These are phyloP conservation scores for Toxotes lorentzi DNA, from an alignment of 2,797 vertebrate genomes.

Conservation along the genomic window DNA sequence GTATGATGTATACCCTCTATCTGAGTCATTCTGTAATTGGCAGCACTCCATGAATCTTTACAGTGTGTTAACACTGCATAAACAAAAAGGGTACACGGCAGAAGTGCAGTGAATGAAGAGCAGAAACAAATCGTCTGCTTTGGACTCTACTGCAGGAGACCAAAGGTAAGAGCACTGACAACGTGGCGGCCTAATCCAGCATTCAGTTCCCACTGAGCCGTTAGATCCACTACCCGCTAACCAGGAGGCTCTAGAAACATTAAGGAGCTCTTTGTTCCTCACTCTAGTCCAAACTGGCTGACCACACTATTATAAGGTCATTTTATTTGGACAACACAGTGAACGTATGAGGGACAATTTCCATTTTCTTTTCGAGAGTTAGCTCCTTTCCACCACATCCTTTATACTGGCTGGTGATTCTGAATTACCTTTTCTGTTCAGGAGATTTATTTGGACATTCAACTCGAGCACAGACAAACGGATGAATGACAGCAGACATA, in stretches of 20 bases:
- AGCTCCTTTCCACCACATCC: slow-evolving; percentile 42
- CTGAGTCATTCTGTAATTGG: neutral
- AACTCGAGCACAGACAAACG: slow-evolving; percentile 61
- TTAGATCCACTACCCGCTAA: slow-evolving; percentile 35
- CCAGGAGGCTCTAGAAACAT: slow-evolving; percentile 39
- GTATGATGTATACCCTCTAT: neutral
- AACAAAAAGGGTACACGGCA: neutral
- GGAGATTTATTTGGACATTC: slow-evolving; percentile 63
- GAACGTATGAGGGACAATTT: slow-evolving; percentile 40
- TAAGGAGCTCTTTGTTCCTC: slow-evolving; percentile 17
- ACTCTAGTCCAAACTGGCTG: slow-evolving; percentile 36
- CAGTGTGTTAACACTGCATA: neutral
- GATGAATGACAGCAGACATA: slow-evolving; percentile 65
- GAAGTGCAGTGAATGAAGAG: slow-evolving; percentile 3
- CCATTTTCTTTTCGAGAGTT: slow-evolving; percentile 30
- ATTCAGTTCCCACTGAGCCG: slow-evolving; percentile 30
- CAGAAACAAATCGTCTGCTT: slow-evolving; percentile 18
- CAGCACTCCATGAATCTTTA: neutral
- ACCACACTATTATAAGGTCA: slow-evolving; percentile 44
- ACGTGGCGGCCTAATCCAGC: slow-evolving; percentile 27
- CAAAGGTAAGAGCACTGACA: slow-evolving; percentile 37
- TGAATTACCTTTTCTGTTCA: slow-evolving; percentile 40
- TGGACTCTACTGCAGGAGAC: neutral
- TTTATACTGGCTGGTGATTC: slow-evolving; percentile 41
- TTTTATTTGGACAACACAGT: slow-evolving; percentile 39